phyloP scores from a whole-genome alignment of 2,113 vertebrate genomes.

The Nothobranchius kuhntae region DNA sequence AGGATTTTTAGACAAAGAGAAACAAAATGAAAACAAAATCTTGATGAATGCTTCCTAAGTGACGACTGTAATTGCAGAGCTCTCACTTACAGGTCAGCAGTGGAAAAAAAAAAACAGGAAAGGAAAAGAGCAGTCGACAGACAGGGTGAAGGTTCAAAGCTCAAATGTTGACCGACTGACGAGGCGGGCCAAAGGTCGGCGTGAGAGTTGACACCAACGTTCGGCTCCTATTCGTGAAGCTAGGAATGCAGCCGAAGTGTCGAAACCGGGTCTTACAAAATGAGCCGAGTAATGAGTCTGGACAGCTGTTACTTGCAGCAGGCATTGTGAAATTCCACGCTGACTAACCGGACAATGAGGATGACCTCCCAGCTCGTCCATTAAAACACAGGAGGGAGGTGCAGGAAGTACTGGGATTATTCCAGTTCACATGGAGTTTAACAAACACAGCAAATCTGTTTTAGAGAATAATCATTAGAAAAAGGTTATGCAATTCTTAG shows the following conservation, averaged over 20 bases:
- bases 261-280: slow-evolving; percentile 34
- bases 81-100: slow-evolving; percentile 25
- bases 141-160: slow-evolving; percentile 57
- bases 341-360: slow-evolving; percentile 60
- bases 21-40: slow-evolving; percentile 39
- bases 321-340: slow-evolving; percentile 29
- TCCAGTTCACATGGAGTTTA: too few species aligned
- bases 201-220: slow-evolving; percentile 40
- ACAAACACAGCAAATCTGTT: too few species aligned
- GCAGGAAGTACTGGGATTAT: slow-evolving; percentile 1
- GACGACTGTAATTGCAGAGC: slow-evolving; percentile 67
- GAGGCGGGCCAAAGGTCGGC: slow-evolving; percentile 44
- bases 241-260: slow-evolving; percentile 19
- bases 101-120: slow-evolving; percentile 19
- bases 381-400: slow-evolving; percentile 23
- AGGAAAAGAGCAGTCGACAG: slow-evolving; percentile 57
- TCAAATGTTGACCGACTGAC: slow-evolving; percentile 58
- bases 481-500: neutral
- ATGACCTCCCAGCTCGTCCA: slow-evolving; percentile 40
- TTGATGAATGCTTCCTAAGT: slow-evolving; percentile 47
- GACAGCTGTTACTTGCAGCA: slow-evolving; percentile 67
- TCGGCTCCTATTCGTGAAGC: slow-evolving; percentile 23
- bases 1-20: slow-evolving; percentile 25
- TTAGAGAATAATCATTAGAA: too few species aligned
- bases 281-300: slow-evolving; percentile 52